Percentiles rank a stretch among this genome's conserved stretches.
phyloP scores from a whole-genome alignment of 2,113 vertebrate genomes.

The Marmota monax region DNA sequence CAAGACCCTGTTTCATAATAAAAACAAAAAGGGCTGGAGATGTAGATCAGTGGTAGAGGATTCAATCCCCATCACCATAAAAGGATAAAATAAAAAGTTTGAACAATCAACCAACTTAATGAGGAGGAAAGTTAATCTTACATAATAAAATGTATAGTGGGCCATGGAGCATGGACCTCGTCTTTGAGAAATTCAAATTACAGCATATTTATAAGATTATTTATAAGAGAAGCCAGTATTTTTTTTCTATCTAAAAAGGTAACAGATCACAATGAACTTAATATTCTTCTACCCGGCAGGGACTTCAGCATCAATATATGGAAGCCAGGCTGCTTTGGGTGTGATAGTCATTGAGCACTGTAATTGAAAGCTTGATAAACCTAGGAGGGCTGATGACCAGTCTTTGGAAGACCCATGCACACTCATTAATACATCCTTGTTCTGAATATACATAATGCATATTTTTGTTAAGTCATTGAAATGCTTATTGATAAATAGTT shows the following conservation, averaged over 20 bases:
- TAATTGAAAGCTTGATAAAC: background rate
- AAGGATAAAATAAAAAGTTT: too few relatives aligned
- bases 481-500: conserved; percentile 21
- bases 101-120: background rate
- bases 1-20: too few relatives aligned
- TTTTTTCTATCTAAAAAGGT: background rate
- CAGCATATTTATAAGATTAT: background rate
- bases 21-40: too few relatives aligned
- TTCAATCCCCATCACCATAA: too few relatives aligned
- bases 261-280: background rate
- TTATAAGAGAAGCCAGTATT: background rate
- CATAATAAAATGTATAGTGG: background rate
- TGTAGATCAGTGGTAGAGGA: too few relatives aligned
- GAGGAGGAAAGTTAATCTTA: background rate
- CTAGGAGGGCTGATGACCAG: background rate
- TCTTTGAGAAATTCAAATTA: conserved; percentile 40
- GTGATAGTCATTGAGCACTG: background rate
- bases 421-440: background rate
- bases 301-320: background rate
- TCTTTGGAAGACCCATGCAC: background rate
- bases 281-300: background rate
- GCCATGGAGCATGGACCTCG: background rate
- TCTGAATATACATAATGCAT: background rate
- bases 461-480: background rate
- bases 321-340: background rate